phyloP scores from a whole-genome alignment of 2,113 vertebrate genomes.

The Platysternon megacephalum region DNA sequence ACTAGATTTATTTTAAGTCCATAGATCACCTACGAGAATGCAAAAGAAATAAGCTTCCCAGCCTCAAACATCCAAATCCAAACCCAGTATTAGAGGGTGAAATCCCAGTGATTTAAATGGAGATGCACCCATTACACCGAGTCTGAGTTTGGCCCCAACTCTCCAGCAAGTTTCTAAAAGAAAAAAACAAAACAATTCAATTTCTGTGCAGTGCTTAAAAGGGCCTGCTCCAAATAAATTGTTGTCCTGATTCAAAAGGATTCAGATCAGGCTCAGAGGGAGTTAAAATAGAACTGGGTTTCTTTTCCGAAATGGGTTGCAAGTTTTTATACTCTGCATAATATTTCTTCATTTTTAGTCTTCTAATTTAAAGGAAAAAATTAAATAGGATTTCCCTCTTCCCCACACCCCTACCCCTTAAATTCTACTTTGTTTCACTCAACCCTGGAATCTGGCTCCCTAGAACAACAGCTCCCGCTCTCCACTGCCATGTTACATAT shows the following conservation, averaged over 20 bases:
- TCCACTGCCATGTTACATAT: background rate
- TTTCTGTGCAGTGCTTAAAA: background rate
- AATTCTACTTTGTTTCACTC: background rate
- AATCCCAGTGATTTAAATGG: rapidly evolving
- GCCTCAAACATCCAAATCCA: background rate
- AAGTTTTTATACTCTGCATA: background rate
- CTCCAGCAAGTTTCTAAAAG: constrained; percentile 8
- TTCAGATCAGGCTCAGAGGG: background rate
- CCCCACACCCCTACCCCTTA: background rate
- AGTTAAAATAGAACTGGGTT: background rate
- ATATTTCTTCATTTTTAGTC: background rate
- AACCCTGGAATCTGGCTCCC: background rate
- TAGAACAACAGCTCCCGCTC: background rate
- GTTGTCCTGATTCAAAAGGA: background rate
- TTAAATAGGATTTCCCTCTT: background rate
- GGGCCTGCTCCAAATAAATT: too few relatives aligned
- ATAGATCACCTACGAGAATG: background rate
- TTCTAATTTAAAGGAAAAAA: background rate
- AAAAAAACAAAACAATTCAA: background rate
- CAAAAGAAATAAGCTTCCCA: background rate
- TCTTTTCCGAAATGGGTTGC: background rate
- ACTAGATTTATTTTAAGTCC: background rate
- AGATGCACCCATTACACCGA: rapidly evolving
- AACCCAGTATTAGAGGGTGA: background rate
- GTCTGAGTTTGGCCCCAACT: background rate